phyloP scores from a whole-genome alignment of 2,113 vertebrate species.

The Peromyscus californicus region DNA sequence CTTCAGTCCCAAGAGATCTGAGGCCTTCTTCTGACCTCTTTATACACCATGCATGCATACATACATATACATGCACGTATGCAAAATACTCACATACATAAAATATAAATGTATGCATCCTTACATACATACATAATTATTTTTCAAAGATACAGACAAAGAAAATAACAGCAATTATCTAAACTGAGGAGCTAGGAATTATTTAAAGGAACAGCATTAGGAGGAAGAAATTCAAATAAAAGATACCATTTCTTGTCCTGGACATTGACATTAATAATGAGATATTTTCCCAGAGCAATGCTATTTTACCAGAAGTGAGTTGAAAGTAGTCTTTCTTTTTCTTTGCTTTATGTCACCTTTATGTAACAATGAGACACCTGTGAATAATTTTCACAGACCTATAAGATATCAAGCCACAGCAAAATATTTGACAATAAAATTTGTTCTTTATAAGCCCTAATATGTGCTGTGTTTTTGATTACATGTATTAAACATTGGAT shows the following conservation, averaged over 20 bases:
- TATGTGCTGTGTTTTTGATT: background rate
- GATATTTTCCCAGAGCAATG: background rate
- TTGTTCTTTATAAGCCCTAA: constrained; percentile 33
- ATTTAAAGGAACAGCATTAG: background rate
- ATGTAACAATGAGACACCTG: background rate
- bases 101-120: background rate
- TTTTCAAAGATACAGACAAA: background rate
- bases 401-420: background rate
- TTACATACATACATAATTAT: background rate
- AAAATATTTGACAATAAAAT: constrained; percentile 1
- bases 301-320: background rate
- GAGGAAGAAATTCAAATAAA: background rate
- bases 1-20: background rate
- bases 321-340: background rate
- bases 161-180: background rate
- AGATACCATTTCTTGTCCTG: background rate
- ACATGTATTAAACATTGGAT: constrained; percentile 34
- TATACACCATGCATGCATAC: background rate
- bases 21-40: background rate
- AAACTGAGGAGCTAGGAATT: background rate
- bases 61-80: background rate
- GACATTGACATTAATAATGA: background rate
- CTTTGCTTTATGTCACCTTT: background rate
- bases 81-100: background rate
- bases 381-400: constrained; percentile 7